phyloP scores from a whole-genome alignment of 1,140 invertebrate genomes.

The Zophobas morio region DNA sequence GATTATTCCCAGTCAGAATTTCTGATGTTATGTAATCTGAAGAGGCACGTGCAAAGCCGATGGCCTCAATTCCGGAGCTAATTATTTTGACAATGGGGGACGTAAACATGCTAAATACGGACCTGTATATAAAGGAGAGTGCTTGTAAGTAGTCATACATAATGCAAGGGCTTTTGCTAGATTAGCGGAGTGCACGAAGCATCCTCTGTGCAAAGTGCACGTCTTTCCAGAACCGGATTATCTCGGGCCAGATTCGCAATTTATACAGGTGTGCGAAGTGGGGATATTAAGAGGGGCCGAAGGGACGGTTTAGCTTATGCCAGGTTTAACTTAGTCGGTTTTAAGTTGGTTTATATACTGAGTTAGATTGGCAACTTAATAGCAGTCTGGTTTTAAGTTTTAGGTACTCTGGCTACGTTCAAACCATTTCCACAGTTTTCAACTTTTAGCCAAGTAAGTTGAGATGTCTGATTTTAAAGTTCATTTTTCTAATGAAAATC shows the following conservation, averaged over 20 bases:
- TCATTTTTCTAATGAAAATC: too few species aligned
- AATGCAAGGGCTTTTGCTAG: constrained; percentile 36
- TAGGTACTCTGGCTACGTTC: too few species aligned
- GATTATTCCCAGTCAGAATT: constrained; percentile 5
- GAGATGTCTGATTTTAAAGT: too few species aligned
- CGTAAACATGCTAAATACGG: not conserved
- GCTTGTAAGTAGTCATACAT: constrained; percentile 40
- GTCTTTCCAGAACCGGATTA: constrained; percentile 33
- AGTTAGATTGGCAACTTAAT: too few species aligned
- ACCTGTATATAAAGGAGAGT: constrained; percentile 19
- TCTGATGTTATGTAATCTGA: constrained; percentile 5
- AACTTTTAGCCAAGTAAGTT: too few species aligned
- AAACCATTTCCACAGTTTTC: too few species aligned
- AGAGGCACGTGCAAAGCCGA: constrained; percentile 5
- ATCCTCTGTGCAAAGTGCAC: constrained; percentile 34
- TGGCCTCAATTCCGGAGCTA: not conserved
- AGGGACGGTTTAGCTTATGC: too few species aligned
- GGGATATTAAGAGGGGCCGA: not conserved
- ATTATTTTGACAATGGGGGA: constrained; percentile 13
- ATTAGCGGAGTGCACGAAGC: constrained; percentile 27
- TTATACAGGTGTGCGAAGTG: constrained; percentile 27
- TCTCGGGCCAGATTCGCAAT: constrained; percentile 23
- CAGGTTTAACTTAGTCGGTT: too few species aligned
- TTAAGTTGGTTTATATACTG: too few species aligned
- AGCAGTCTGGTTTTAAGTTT: too few species aligned